These are phyloP conservation scores for Mustela nigripes DNA, from an alignment of 2,113 vertebrate species.

Conservation along the genomic window DNA sequence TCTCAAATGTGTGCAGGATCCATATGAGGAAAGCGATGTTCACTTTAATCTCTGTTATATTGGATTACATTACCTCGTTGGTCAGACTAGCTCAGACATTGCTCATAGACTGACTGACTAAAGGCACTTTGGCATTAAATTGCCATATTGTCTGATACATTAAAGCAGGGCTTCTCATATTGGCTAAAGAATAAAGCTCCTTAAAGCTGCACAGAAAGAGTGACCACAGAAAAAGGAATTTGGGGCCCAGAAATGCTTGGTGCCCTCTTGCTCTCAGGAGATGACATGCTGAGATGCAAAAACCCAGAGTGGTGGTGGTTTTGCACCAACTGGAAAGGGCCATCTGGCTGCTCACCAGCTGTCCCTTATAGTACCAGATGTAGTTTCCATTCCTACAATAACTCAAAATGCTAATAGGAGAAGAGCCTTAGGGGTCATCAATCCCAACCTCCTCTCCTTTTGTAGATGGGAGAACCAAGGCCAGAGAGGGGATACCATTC, in stretches of 20 bases:
- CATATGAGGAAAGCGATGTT: background rate
- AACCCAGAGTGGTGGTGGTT: background rate
- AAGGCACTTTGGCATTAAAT: background rate
- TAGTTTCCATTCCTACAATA: background rate
- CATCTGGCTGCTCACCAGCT: background rate
- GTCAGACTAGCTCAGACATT: background rate
- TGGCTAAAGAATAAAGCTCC: background rate
- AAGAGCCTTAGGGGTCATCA: background rate
- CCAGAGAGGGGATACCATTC: background rate
- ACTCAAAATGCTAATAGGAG: background rate
- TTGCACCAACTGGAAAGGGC: background rate
- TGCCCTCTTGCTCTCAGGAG: background rate
- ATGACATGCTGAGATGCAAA: background rate
- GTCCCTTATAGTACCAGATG: background rate
- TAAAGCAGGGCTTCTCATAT: background rate
- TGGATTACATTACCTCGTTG: background rate
- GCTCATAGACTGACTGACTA: constrained; percentile 28
- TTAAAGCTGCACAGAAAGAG: background rate
- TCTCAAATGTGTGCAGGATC: background rate
- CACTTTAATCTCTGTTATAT: constrained; percentile 19
- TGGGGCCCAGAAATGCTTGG: background rate
- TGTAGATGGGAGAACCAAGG: background rate
- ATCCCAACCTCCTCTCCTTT: background rate
- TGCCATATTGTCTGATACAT: background rate
- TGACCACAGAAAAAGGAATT: background rate